Evolutionary conservation across 2,797 vertebrate genomes (phyloP), one percentile per base, ranked within the genome.

Genomic region (Sebastes kiyomatsui): DNA sequence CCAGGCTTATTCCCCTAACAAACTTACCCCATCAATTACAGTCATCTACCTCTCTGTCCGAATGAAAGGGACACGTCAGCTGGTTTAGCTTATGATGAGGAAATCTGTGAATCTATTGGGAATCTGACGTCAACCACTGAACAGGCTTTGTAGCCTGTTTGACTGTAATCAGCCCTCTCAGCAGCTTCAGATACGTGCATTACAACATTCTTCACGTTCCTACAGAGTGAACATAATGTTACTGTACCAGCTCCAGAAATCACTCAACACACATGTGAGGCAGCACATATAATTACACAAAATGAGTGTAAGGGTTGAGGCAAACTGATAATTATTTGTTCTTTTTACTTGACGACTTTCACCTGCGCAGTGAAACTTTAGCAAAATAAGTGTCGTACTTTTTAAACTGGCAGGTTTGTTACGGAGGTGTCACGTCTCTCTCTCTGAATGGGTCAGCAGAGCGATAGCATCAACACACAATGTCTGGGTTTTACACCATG

Each of bases 201-300:
- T 35, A 58, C 83, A 56, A 62, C 84, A 89, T 90, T 83, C 77
- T 54, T 82, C 20, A 77, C 27, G 28, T 90, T 86, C 77, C 72
- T 25, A 61, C 61, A 55, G 49, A 65, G 42, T 38, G 25, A 84
- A 74, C 72, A 28, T 20, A 60, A 70, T 66, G 78, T 71, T 46
- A 58, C 58, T 64, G 64, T 28, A 80, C 59, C 72, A 46, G 56
- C 23, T 60, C 10, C 42, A 46, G 38, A 59, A 32, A 54, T 66
- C 32, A 70, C 66, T 81, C 62, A 69, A 78, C 69, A 78, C 27
- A 64, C 58, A 60, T 1, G 2, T 1, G 2, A 72, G 32, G 28
- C 55, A 72, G 27, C 18, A 71, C n/a, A 55, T 13, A 49, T 12
- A 28, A 46, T 20, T 12, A 28, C 16, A 10, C 16, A 66, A n/a